phyloP scores from a whole-genome alignment of 2,113 vertebrate species.

The Neogale vison region DNA sequence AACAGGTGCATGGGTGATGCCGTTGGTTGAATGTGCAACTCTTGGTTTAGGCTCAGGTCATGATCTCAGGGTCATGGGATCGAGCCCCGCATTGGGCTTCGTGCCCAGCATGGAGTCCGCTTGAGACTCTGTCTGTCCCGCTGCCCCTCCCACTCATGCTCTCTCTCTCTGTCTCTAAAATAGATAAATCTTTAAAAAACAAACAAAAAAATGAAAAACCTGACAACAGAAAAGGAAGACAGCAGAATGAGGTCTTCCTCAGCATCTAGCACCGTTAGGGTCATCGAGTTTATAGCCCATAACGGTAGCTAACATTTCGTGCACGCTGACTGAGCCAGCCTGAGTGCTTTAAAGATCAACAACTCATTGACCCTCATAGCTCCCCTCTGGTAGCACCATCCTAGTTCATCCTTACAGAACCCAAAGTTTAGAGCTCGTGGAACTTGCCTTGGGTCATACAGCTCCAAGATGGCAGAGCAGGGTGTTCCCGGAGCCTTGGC shows the following conservation, averaged over 20 bases:
- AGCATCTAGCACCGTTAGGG: rapidly evolving
- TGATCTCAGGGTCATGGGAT: background rate
- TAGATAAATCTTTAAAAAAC: background rate
- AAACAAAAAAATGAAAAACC: background rate
- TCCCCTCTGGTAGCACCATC: background rate
- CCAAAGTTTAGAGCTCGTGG: background rate
- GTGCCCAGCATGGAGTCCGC: background rate
- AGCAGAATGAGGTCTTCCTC: background rate
- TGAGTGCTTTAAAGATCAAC: background rate
- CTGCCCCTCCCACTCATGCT: background rate
- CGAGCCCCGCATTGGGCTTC: background rate
- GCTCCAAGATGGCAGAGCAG: background rate
- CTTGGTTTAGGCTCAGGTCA: background rate
- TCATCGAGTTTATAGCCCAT: background rate
- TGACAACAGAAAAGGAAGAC: background rate
- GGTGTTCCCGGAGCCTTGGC: background rate
- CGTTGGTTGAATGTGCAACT: background rate
- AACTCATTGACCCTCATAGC: background rate
- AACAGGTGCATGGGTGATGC: background rate
- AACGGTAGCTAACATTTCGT: background rate
- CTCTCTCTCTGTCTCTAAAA: background rate
- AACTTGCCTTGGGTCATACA: background rate
- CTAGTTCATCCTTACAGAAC: background rate
- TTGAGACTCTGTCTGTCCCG: background rate
- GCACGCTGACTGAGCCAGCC: background rate